Evolutionary conservation across 2,113 vertebrate genomes (phyloP), one percentile per base, ranked within the genome.

Genomic region (human (Homo sapiens)): DNA sequence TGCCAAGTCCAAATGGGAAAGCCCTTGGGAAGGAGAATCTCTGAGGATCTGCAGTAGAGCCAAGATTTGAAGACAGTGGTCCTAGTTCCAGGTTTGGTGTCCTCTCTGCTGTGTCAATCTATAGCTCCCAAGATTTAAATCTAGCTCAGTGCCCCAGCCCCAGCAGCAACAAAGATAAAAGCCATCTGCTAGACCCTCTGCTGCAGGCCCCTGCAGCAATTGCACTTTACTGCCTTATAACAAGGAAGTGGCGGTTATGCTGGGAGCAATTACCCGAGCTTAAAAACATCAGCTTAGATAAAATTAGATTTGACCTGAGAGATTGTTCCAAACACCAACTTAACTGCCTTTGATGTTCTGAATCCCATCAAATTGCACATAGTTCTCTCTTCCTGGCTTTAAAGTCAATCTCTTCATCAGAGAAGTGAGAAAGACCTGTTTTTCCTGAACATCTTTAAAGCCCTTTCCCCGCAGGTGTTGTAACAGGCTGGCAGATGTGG

Each of bases 301-400:
- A 96, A 98, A 95, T 98, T 96, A 97, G 97, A 97, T 97, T 96
- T 95, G 95, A 98, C 96, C 96, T 64, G 89, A 95, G 81, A 97
- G 89, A 95, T 90, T 91, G 80, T 97, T 98, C 68, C 43, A 89
- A 95, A 97, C 79, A 97, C 93, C 55, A 96, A 30, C 82, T 96
- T 66, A 68, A 81, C 72, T 0, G 48, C 81, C 89, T 98, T 97
- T 97, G 75, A 98, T 97, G 96, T 94, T 97, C 92, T 75, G 86
- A 96, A 89, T 86, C 82, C 89, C 93, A 98, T 96, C 93, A 92
- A 94, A 87, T 89, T 89, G 43, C 82, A 91, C 82, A 27, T 23
- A 30, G 50, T 87, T 97, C 52, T 96, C 76, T 96, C 95, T 94
- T 97, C 75, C 75, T 95, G 84, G 82, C 91, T 98, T 97, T 95